Conservation (phyloP, 2,113 vertebrate species). For the Microtus pennsylvanicus region DNA sequence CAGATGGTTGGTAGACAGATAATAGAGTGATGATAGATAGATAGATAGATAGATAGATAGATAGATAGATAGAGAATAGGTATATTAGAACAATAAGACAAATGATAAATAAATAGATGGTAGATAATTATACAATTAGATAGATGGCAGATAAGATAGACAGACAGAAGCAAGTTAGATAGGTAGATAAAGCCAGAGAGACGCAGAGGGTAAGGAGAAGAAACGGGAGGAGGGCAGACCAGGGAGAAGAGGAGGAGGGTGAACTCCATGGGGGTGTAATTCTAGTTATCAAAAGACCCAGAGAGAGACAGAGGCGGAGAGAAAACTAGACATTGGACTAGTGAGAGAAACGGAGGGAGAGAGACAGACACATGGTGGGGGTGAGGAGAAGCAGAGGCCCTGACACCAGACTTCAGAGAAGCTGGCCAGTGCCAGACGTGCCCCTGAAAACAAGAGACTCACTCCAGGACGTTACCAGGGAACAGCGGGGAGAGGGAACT, state of each 20-base stretch:
- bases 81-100: background rate
- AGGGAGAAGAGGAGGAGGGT: background rate
- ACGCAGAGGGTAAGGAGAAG: fast-evolving
- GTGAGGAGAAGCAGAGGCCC: background rate
- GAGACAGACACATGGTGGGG: fast-evolving
- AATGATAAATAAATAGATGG: background rate
- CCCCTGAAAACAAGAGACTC: background rate
- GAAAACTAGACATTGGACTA: background rate
- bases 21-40: background rate
- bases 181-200: fast-evolving
- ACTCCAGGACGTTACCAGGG: background rate
- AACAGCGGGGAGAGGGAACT: fast-evolving
- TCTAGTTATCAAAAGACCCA: background rate
- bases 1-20: too few relatives aligned
- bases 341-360: fast-evolving
- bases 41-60: too few relatives aligned
- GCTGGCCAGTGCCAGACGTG: background rate
- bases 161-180: background rate
- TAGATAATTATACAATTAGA: background rate
- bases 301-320: fast-evolving
- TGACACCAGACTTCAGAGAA: too few relatives aligned
- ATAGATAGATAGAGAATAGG: too few relatives aligned
- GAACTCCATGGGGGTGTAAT: fast-evolving
- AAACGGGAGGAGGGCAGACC: background rate
- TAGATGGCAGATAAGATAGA: background rate